phyloP scores from a whole-genome alignment of 2,113 vertebrate species.

The Neogobius melanostomus region DNA sequence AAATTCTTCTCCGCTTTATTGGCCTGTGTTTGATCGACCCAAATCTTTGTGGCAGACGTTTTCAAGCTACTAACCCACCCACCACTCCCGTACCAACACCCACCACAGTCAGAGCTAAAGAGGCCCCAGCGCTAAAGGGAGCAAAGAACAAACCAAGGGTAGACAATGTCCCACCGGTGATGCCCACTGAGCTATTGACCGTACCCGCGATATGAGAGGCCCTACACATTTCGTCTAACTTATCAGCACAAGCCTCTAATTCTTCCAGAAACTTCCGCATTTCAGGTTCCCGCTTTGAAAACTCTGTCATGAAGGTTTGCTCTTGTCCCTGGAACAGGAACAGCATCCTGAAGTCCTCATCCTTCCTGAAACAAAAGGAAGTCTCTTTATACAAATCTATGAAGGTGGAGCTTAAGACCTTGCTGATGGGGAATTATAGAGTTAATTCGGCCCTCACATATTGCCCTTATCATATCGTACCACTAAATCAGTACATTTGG shows the following conservation, averaged over 20 bases:
- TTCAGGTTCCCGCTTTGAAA: conserved; percentile 11
- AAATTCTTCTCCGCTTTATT: conserved; percentile 35
- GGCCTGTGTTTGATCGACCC: conserved; percentile 19
- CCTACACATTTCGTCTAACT: conserved; percentile 48
- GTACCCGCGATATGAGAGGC: conserved; percentile 60
- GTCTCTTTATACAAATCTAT: no score
- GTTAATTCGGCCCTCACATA: no score
- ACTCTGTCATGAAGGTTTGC: conserved; percentile 29
- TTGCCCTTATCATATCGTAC: no score
- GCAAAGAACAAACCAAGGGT: conserved; percentile 47
- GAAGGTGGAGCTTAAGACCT: no score
- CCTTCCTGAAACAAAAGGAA: conserved; percentile 24
- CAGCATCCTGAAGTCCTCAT: conserved; percentile 33
- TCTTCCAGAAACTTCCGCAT: conserved; percentile 31
- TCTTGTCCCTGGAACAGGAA: conserved; percentile 31
- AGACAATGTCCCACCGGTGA: conserved; percentile 44
- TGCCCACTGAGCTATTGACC: conserved; percentile 54
- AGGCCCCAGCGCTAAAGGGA: conserved; percentile 52
- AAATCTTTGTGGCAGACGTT: conserved; percentile 34
- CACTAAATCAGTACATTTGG: no score
- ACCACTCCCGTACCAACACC: conserved; percentile 36
- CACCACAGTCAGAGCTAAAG: conserved; percentile 31
- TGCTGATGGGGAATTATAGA: no score
- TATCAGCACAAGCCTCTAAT: conserved; percentile 29
- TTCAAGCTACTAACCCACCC: conserved; percentile 29